Evolutionary conservation across 2,888 invertebrate species (phyloP).

Genomic region (Leucoma salicis): DNA sequence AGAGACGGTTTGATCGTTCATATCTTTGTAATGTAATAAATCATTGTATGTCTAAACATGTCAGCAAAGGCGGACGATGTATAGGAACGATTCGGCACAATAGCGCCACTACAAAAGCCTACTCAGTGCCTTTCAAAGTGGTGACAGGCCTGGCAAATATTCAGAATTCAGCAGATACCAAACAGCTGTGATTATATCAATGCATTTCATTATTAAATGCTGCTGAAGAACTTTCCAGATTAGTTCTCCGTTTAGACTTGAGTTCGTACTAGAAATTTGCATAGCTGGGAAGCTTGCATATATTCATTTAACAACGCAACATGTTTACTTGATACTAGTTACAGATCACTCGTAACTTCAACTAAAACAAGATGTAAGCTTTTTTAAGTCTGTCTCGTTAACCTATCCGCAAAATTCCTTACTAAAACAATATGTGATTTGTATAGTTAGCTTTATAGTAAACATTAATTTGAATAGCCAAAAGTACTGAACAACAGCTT

Average conservation of each 20-base stretch:
- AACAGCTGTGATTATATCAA: conserved; percentile 18
- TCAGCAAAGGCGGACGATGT: conserved; percentile 20
- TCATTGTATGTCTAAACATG: conserved; percentile 30
- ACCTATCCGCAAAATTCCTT: no score
- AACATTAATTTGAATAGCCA: no score
- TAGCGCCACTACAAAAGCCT: conserved; percentile 30
- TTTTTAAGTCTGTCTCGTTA: no score
- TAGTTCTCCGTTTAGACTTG: conserved; percentile 6
- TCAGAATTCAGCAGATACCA: conserved; percentile 20
- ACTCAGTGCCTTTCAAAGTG: conserved; percentile 24
- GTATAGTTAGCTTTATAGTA: no score
- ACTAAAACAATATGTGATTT: no score
- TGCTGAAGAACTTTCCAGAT: conserved; percentile 5
- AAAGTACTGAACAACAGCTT: no score
- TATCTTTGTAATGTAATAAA: conserved; percentile 30
- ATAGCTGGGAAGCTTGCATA: no score
- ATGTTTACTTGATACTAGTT: no score
- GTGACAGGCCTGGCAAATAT: conserved; percentile 36
- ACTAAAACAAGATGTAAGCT: no score
- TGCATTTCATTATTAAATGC: conserved; percentile 10
- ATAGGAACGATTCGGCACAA: conserved; percentile 31
- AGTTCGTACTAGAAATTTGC: conserved; percentile 3
- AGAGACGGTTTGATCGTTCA: conserved; percentile 15
- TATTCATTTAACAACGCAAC: no score
- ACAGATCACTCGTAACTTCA: no score